Percentiles rank a stretch among this genome's conserved stretches.
These are phyloP conservation scores for Eutrigla gurnardus DNA, from an alignment of 2,797 vertebrate genomes.

Conservation along the genomic window DNA sequence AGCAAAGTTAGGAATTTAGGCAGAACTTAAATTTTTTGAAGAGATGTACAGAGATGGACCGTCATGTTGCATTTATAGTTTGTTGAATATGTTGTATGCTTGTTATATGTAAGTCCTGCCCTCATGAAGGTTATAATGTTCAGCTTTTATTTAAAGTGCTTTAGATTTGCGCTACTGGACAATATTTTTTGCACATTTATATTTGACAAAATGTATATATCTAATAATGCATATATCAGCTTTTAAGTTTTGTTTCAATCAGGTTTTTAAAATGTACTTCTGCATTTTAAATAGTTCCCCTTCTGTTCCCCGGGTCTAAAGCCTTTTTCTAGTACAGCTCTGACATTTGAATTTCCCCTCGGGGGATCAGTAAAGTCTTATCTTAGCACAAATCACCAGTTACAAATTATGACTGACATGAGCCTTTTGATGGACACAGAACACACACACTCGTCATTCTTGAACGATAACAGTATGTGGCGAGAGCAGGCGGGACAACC, in stretches of 20 bases:
- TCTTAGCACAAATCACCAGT: slow-evolving; percentile 40
- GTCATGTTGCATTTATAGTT: not conserved
- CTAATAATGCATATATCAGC: not conserved
- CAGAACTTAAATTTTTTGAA: slow-evolving; percentile 1
- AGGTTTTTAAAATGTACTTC: no score
- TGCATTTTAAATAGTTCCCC: not conserved
- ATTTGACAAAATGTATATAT: not conserved
- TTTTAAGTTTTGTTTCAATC: not conserved
- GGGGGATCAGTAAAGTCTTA: slow-evolving; percentile 35
- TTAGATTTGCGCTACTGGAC: not conserved
- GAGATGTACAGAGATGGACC: not conserved
- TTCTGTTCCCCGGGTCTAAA: not conserved
- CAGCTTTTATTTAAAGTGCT: not conserved
- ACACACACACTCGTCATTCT: slow-evolving; percentile 1
- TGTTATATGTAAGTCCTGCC: no score
- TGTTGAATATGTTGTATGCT: not conserved
- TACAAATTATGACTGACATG: slow-evolving; percentile 39
- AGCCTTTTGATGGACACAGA: slow-evolving; percentile 14
- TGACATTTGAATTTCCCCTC: slow-evolving; percentile 20
- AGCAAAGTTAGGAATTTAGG: not conserved
- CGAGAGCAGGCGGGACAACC: slow-evolving; percentile 2
- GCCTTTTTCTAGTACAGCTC: slow-evolving; percentile 19
- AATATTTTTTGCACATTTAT: not conserved
- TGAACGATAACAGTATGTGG: slow-evolving; percentile 3
- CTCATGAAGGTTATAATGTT: no score